Conservation (phyloP, 2,113 vertebrate species). For the Chrysemys picta region DNA sequence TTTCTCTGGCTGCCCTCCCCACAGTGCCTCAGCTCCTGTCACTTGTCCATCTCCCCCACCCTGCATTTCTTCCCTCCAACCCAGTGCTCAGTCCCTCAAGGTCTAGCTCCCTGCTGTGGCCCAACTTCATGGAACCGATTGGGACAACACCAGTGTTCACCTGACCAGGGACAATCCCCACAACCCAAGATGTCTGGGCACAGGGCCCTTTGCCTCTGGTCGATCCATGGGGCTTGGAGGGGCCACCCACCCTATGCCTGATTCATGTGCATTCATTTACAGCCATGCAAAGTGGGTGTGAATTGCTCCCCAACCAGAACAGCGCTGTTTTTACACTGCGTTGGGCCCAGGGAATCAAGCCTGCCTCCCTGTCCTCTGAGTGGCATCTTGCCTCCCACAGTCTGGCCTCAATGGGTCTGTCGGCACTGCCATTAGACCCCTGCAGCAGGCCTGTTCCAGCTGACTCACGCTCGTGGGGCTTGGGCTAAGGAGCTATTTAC, state of each 20-base stretch:
- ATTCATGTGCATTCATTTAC: neutral
- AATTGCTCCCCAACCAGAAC: neutral
- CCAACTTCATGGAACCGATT: too few species aligned
- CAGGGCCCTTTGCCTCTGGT: neutral
- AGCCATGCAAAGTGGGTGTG: neutral
- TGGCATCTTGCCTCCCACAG: too few species aligned
- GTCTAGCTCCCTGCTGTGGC: too few species aligned
- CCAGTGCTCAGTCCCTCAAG: too few species aligned
- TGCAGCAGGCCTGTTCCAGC: neutral
- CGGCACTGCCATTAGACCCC: too few species aligned
- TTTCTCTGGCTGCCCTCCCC: too few species aligned
- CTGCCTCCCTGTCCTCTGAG: neutral
- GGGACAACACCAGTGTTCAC: neutral
- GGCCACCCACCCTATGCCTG: neutral
- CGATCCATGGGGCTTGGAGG: neutral
- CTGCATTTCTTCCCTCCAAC: too few species aligned
- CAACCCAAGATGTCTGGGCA: neutral
- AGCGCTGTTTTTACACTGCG: neutral
- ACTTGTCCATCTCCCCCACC: too few species aligned
- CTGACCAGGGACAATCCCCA: too few species aligned
- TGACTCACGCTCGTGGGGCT: neutral
- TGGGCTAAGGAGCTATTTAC: neutral
- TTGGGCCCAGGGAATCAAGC: neutral
- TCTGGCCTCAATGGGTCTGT: too few species aligned
- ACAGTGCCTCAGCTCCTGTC: too few species aligned